Evolutionary conservation across 1,140 invertebrate genomes (phyloP), one percentile per base, ranked within the genome.

Genomic region (Drusus annulatus): DNA sequence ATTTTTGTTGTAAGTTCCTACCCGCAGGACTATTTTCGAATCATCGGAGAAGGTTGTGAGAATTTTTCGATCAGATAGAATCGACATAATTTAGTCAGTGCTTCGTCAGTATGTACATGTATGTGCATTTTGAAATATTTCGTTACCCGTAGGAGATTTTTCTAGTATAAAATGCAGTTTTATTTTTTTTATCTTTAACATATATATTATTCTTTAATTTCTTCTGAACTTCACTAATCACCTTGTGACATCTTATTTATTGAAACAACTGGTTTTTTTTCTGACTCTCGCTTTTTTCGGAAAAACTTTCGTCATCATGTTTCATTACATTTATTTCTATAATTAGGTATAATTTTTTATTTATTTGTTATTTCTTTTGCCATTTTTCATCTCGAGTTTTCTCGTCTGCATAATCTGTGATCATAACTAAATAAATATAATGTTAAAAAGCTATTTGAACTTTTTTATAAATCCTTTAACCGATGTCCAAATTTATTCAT

Each of bases 221-320:
- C 19, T 60, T 45, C 56, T 60, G 1, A 60, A 13, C 17, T 45
- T 45, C 10, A 60, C 3, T 13, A 19, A 1, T 7, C n/a, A 16
- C 23, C 6, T 21, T 60, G 5, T 19, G 7, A 60, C 56, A 21
- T 21, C 56, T 60, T 10, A 60, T 60, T 60, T 60, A 60, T 60
- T 60, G 56, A 60, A 60, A 60, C 7, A 21, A 60, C 21, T 60
- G 56, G 21, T 1, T 60, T 60, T 60, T 60, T 60, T 60, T 60
- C 1, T 13, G 56, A 6, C 23, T 7, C 5, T 45, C 0, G 13
- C 0, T 45, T 45, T 13, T 45, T 45, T 45, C 10, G 8, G 36
- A 45, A 45, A 45, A 45, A 45, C 2, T 4, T 45, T 45, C 13
- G 36, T 45, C 36, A 45, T 45, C 31, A 7, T 36, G 31, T 36